phyloP scores from a whole-genome alignment of 2,888 invertebrate genomes.

The Carcina quercana region DNA sequence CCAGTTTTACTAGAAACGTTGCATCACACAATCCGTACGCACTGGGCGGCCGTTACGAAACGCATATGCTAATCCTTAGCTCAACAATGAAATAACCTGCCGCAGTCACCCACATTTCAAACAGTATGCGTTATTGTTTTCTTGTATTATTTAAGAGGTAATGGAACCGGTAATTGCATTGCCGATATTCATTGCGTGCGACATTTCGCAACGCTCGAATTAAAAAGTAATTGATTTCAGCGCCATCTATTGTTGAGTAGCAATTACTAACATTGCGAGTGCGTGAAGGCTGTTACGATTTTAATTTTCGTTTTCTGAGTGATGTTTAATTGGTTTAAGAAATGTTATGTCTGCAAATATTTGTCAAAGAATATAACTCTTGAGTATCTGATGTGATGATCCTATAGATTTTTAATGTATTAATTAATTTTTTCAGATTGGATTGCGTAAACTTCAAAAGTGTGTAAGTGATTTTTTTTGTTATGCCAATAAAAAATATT shows the following conservation, averaged over 20 bases:
- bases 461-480: constrained; percentile 1
- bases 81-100: constrained; percentile 38
- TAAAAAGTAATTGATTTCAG: constrained; percentile 18
- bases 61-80: constrained; percentile 41
- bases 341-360: too few species aligned
- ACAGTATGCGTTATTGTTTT: constrained; percentile 26
- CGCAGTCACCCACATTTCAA: constrained; percentile 38
- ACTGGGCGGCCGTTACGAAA: constrained; percentile 30
- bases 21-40: constrained; percentile 20
- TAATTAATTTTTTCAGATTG: constrained; percentile 4
- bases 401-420: background rate
- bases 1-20: constrained; percentile 12
- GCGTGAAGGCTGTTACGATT: background rate
- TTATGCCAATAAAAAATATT: too few species aligned
- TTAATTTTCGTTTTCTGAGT: background rate
- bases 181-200: constrained; percentile 14
- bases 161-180: constrained; percentile 27
- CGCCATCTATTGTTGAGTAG: constrained; percentile 39
- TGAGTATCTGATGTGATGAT: too few species aligned
- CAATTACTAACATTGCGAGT: constrained; percentile 3
- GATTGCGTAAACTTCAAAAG: background rate
- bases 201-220: constrained; percentile 20
- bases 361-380: too few species aligned
- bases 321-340: too few species aligned
- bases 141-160: constrained; percentile 38